phyloP scores from a whole-genome alignment of 2,888 invertebrate genomes.

The Formica aserva region DNA sequence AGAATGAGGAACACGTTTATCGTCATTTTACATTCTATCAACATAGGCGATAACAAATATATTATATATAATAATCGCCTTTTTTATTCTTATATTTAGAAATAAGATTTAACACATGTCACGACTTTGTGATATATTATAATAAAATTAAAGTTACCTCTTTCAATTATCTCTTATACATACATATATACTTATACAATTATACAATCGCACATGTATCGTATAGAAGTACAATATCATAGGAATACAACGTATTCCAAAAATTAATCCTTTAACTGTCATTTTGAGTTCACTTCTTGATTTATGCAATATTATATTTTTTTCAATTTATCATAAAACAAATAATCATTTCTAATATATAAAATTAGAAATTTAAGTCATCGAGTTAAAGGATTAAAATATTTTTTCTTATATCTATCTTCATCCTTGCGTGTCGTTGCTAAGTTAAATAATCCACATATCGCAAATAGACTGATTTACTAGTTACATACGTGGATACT shows the following conservation, averaged over 20 bases:
- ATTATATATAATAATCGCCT: neutral
- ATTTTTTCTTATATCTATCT: slow-evolving; percentile 1
- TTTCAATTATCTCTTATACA: neutral
- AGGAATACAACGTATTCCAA: neutral
- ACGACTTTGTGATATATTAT: neutral
- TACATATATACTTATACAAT: slow-evolving; percentile 8
- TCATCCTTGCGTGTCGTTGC: slow-evolving; percentile 11
- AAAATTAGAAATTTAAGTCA: slow-evolving; percentile 9
- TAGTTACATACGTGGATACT: slow-evolving; percentile 80
- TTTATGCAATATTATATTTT: neutral
- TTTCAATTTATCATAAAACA: neutral
- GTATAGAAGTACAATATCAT: neutral
- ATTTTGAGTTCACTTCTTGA: neutral
- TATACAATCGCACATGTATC: slow-evolving; percentile 3
- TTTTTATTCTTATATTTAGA: slow-evolving; percentile 23
- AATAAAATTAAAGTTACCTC: slow-evolving; percentile 14
- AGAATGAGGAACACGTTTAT: neutral
- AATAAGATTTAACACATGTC: slow-evolving; percentile 17
- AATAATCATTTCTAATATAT: neutral
- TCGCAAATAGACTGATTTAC: slow-evolving; percentile 23
- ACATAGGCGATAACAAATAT: slow-evolving; percentile 20
- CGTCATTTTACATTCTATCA: slow-evolving; percentile 13
- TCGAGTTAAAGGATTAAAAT: slow-evolving; percentile 24
- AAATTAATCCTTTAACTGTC: slow-evolving; percentile 28
- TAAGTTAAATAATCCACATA: slow-evolving; percentile 35